These are phyloP conservation scores for Scaptodrosophila latifasciaeformis DNA, from an alignment of 2,888 invertebrate genomes.

Conservation along the genomic window DNA sequence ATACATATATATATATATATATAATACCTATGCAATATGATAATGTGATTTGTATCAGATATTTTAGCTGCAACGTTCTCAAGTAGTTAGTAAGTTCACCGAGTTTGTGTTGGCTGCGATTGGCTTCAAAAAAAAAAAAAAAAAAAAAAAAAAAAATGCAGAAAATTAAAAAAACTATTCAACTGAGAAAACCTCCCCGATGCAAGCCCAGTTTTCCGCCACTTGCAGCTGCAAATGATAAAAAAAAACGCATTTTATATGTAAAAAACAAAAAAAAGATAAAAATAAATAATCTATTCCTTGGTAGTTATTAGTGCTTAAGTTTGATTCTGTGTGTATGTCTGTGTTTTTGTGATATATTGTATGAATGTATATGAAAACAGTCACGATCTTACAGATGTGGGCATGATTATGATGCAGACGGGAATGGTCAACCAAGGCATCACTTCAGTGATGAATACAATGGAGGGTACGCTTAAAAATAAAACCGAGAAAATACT, in stretches of 20 bases:
- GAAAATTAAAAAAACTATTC: background rate
- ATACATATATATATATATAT: constrained; percentile 28
- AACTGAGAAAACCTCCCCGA: background rate
- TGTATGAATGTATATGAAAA: constrained; percentile 25
- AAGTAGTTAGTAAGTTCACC: constrained; percentile 63
- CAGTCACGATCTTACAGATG: constrained; percentile 81
- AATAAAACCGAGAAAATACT: constrained; percentile 17
- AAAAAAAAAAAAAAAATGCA: too few relatives aligned
- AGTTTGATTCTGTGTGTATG: constrained; percentile 23
- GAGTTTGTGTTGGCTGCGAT: constrained; percentile 48
- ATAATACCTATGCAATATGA: constrained; percentile 5
- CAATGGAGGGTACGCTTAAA: constrained; percentile 85
- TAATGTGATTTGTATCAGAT: constrained; percentile 19
- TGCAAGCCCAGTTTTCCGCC: background rate
- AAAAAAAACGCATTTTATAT: background rate
- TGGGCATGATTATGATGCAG: constrained; percentile 98
- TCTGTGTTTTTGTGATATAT: constrained; percentile 17
- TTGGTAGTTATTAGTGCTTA: constrained; percentile 34
- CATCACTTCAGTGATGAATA: constrained; percentile 81
- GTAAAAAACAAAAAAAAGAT: constrained; percentile 4
- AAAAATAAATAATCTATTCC: background rate
- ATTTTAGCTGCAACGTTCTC: constrained; percentile 53
- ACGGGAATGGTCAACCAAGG: constrained; percentile 95
- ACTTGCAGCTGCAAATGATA: constrained; percentile 1
- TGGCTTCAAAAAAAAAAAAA: constrained; percentile 44